Base-by-base conservation (phyloP, 1,140 invertebrate species). In the Apocrypta bakeri region DNA sequence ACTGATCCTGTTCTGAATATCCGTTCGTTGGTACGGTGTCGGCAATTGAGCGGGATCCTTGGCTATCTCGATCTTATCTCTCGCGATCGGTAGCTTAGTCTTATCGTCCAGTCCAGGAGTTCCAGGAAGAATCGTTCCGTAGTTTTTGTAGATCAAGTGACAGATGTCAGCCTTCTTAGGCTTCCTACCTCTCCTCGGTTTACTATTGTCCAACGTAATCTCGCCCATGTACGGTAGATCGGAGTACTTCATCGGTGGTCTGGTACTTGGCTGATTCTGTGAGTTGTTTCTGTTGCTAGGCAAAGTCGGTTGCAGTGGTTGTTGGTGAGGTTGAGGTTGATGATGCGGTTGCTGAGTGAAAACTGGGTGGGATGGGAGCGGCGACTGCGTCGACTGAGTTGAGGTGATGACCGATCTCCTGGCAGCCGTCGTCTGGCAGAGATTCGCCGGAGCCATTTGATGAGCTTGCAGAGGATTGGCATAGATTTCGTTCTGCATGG, bases 161-260 rank as follows among this genome's bases (percentile, higher is more conserved):
- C 96, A 97, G 83, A 97, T 97, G 87, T 98, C 97, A 0, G 96
- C 96, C 87, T 97, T 97, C 86, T 97, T 97, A 0, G 97, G 97
- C 85, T 98, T 98, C 14, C 97, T 92, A 0, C 97, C 96, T 83
- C 97, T 93, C 40, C 96, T 90, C 0, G 96, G 96, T 86, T 97
- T 96, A 14, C 95, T 96, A 89, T 97, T 96, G 88, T 97, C 96
- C 79, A 97, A 88, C 0, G 96, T 97, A 92, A 97, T 97, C 87
- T 97, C 97, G 1, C 97, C 97, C 96, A 97, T 97, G 89, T 97
- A 97, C 0, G 97, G 96, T 4, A 97, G 91, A 86, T 97, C 96
- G n/a, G 95, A 94, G 85, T 96, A 96, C 73, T 95, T 95, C 79
- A 96, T 93, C 0, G 94, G 91, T 40, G 93, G 92, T 33, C 85